phyloP scores from a whole-genome alignment of 2,888 invertebrate genomes.

The Leptinotarsa peninsularis region DNA sequence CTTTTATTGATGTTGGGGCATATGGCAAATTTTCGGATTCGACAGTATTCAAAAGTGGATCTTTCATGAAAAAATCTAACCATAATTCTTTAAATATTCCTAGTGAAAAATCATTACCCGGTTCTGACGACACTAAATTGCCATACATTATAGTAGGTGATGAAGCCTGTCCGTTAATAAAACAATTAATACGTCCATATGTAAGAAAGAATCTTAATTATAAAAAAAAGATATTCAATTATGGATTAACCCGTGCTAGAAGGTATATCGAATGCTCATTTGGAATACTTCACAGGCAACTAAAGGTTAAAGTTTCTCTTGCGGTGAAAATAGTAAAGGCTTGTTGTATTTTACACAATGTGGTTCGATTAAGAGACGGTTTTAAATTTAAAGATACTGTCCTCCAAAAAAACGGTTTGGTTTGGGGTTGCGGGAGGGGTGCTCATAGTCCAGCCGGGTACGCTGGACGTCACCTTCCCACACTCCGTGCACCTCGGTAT shows the following conservation, averaged over 20 bases:
- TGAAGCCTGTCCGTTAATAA: conserved; percentile 37
- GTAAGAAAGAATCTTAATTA: conserved; percentile 23
- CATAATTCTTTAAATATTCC: conserved; percentile 30
- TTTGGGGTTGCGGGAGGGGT: too few relatives aligned
- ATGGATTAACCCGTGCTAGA: conserved; percentile 24
- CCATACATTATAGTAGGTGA: conserved; percentile 38
- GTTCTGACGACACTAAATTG: conserved; percentile 18
- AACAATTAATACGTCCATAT: conserved; percentile 36
- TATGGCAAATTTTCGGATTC: conserved; percentile 33
- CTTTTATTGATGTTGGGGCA: conserved; percentile 35
- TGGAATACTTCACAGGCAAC: conserved; percentile 30
- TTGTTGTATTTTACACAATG: conserved; percentile 25
- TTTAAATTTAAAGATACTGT: conserved; percentile 17
- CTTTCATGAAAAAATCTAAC: conserved; percentile 25
- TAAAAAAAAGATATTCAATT: conserved; percentile 32
- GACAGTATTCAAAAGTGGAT: conserved; percentile 29
- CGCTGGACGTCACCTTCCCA: too few relatives aligned
- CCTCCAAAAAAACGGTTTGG: too few relatives aligned
- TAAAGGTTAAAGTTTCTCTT: conserved; percentile 25
- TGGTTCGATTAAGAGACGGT: conserved; percentile 34
- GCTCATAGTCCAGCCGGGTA: too few relatives aligned
- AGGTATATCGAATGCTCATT: conserved; percentile 33
- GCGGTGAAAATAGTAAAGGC: conserved; percentile 25
- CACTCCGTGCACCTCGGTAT: too few relatives aligned
- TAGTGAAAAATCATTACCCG: conserved; percentile 22